phyloP scores from a whole-genome alignment of 2,113 vertebrate genomes.

The Psittacula cyanocephala region DNA sequence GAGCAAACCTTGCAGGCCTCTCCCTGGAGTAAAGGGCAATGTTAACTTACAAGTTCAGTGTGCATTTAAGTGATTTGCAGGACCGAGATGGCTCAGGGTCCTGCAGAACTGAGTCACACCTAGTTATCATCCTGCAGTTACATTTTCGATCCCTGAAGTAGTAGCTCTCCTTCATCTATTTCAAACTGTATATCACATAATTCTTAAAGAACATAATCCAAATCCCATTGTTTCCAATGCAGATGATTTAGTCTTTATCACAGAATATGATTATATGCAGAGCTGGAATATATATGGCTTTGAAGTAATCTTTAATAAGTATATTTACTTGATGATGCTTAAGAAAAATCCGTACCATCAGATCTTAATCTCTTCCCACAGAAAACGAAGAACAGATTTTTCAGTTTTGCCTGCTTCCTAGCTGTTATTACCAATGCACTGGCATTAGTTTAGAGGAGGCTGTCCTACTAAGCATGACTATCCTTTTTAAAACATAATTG shows the following conservation, averaged over 20 bases:
- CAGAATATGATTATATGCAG: background rate
- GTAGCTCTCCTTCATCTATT: background rate
- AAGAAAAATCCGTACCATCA: conserved; percentile 5
- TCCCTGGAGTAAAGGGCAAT: background rate
- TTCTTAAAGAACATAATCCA: background rate
- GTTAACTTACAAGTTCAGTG: background rate
- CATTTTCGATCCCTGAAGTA: background rate
- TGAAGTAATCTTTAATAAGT: background rate
- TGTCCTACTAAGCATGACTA: background rate
- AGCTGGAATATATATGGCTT: background rate
- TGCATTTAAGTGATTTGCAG: background rate
- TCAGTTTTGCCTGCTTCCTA: background rate
- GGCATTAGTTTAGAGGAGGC: conserved; percentile 39
- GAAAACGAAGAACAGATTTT: conserved; percentile 47
- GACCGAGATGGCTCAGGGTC: background rate
- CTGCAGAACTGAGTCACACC: background rate
- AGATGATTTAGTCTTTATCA: background rate
- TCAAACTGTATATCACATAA: background rate
- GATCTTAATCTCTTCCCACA: background rate
- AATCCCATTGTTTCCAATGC: background rate
- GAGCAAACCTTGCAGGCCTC: background rate
- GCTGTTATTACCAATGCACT: conserved; percentile 16
- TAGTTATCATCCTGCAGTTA: background rate
- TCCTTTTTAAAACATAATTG: conserved; percentile 29
- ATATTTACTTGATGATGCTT: background rate